Evolutionary conservation across 2,888 invertebrate species (phyloP), one percentile per base, ranked within the genome.

Genomic region (Liopterus haemorrhoidalis): DNA sequence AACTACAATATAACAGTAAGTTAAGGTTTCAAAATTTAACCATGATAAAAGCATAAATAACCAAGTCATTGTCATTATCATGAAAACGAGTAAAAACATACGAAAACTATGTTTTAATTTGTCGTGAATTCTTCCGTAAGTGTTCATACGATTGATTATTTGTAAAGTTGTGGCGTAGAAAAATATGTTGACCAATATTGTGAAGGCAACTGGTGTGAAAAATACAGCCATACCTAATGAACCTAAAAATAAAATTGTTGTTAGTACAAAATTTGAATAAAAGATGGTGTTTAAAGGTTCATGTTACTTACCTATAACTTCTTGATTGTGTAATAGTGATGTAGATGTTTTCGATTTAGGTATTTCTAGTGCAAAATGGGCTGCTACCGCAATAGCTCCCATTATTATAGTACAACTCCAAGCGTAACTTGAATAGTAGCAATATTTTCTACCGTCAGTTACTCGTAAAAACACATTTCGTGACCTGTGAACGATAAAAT

Each of bases 111-210:
- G 85, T 65, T 85, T 85, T 49, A 90, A 71, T 68, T 89, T 89
- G 59, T 89, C 85, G 59, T 89, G 89, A 58, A 90, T 89, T 54
- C 88, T 74, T 32, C 89, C 89, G 63, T 89, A 89, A 3, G 86
- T 83, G 59, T 83, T 82, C 71, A 88, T 83, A 52, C 83, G 73
- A 59, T 82, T 86, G 44, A 90, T 84, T 18, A 84, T 78, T 64
- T 83, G 82, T 19, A 83, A 70, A 15, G 89, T 90, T 12, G 87
- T 85, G 6, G 82, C 74, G 59, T 85, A 84, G 61, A 89, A 88
- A 63, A 85, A 87, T 47, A 88, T 70, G 62, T 89, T 81, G 51
- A 85, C 75, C 46, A 88, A 64, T 52, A 89, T 78, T 3, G 85
- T 86, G 58, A 85, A 85, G 0, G 85, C 86, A 12, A 89, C 78